Evolutionary conservation across 2,888 invertebrate genomes (phyloP), one percentile per base, ranked within the genome.

Genomic region (Suillia variegata): DNA sequence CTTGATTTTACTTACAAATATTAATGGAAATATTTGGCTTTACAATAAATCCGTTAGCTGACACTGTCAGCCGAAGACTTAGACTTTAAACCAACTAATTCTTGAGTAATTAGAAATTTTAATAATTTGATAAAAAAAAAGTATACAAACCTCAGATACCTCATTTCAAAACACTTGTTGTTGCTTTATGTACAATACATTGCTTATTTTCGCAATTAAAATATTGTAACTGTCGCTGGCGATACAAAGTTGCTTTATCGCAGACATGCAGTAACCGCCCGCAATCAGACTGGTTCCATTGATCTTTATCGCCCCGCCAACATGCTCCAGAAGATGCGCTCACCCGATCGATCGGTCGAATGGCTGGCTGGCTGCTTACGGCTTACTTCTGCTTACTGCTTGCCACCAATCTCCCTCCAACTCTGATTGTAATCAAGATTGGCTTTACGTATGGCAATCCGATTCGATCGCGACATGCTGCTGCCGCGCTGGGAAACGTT

Each of bases 161-260:
- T n/a, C n/a, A n/a, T n/a, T n/a, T n/a, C n/a, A n/a, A n/a, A n/a
- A n/a, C n/a, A n/a, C n/a, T n/a, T n/a, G n/a, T n/a, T n/a, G n/a
- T n/a, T n/a, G n/a, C n/a, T n/a, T n/a, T n/a, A n/a, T n/a, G n/a
- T n/a, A n/a, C n/a, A n/a, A n/a, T n/a, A n/a, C n/a, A 31, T 31
- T 31, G 6, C 6, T 31, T 31, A 31, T 12, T 31, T 38, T 38
- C 20, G 45, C 18, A 45, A 45, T 45, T 45, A 45, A 45, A 45
- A 45, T 45, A 45, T 45, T 45, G 45, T 45, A 45, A 20, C 45
- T 45, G 45, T 45, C 45, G 45, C n/a, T 38, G 38, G 15, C 15
- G 26, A 38, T 38, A 4, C 20, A 20, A 5, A 13, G 3, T 38
- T 17, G 45, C 5, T 20, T 45, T 18, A 45, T 18, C 5, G 18